Percentiles rank a stretch among this genome's conserved stretches.
phyloP scores from a whole-genome alignment of 2,113 vertebrate species.

The Polypterus senegalus region DNA sequence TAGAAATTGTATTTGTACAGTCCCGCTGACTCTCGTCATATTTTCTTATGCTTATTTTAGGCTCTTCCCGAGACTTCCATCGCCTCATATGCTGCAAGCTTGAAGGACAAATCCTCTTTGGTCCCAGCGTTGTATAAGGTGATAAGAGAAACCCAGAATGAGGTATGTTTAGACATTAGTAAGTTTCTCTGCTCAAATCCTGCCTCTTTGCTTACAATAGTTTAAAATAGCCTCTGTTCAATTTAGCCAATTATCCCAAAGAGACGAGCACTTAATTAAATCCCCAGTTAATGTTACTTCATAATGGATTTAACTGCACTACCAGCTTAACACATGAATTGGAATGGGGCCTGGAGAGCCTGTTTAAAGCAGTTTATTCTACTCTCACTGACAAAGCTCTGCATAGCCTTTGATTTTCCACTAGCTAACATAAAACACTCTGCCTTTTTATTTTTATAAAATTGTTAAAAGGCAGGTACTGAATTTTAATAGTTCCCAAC shows the following conservation, averaged over 20 bases:
- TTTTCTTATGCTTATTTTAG: conserved; percentile 46
- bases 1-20: not conserved
- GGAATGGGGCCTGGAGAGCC: too few species aligned
- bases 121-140: conserved; percentile 94
- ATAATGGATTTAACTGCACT: not conserved
- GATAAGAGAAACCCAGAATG: conserved; percentile 87
- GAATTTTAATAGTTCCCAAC: too few species aligned
- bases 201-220: not conserved
- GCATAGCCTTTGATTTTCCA: too few species aligned
- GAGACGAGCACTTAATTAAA: not conserved
- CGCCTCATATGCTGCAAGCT: conserved; percentile 70
- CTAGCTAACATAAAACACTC: too few species aligned
- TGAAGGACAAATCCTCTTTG: conserved; percentile 79
- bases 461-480: too few species aligned
- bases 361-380: too few species aligned
- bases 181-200: too few species aligned
- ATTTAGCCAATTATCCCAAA: not conserved
- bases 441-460: too few species aligned
- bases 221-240: not conserved
- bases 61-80: conserved; percentile 81
- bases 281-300: not conserved
- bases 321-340: not conserved
- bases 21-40: not conserved
- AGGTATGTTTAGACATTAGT: conserved; percentile 48
- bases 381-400: too few species aligned